Percentiles rank a stretch among this genome's conserved stretches.
phyloP scores from a whole-genome alignment of 2,888 invertebrate species.

The Zootermopsis nevadensis region DNA sequence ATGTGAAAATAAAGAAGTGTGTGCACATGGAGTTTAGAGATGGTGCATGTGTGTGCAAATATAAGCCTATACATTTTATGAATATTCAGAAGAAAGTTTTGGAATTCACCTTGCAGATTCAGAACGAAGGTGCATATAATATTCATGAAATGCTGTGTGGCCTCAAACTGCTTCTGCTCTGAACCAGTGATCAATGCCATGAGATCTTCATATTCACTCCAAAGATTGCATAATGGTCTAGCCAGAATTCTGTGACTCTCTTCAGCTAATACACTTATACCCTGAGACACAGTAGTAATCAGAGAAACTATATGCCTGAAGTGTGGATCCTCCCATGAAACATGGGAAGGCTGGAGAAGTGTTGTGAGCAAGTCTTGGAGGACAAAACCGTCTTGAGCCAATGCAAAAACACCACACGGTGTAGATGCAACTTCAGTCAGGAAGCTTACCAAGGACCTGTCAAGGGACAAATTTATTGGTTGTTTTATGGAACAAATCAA shows the following conservation, averaged over 20 bases:
- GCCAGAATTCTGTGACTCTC: slow-evolving; percentile 19
- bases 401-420: slow-evolving; percentile 17
- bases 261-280: neutral
- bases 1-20: too few species aligned
- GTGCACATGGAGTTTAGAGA: too few species aligned
- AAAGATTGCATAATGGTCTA: slow-evolving; percentile 11
- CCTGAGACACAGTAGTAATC: neutral
- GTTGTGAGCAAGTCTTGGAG: slow-evolving; percentile 7
- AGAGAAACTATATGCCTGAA: slow-evolving; percentile 28
- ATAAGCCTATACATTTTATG: neutral
- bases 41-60: too few species aligned
- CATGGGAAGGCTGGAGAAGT: neutral
- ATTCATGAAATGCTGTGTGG: slow-evolving; percentile 37
- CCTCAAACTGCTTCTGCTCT: slow-evolving; percentile 6
- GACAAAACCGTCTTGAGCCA: slow-evolving; percentile 2
- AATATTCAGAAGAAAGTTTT: neutral
- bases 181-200: slow-evolving; percentile 37
- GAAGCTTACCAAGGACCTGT: slow-evolving; percentile 14
- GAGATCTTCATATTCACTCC: slow-evolving; percentile 29
- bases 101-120: slow-evolving; percentile 33
- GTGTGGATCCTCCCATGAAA: slow-evolving; percentile 31
- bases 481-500: too few species aligned
- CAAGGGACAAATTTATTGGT: too few species aligned
- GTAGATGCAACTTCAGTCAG: slow-evolving; percentile 25
- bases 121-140: slow-evolving; percentile 28